Conservation (phyloP, 2,888 invertebrate species). For the Bibio marci region DNA sequence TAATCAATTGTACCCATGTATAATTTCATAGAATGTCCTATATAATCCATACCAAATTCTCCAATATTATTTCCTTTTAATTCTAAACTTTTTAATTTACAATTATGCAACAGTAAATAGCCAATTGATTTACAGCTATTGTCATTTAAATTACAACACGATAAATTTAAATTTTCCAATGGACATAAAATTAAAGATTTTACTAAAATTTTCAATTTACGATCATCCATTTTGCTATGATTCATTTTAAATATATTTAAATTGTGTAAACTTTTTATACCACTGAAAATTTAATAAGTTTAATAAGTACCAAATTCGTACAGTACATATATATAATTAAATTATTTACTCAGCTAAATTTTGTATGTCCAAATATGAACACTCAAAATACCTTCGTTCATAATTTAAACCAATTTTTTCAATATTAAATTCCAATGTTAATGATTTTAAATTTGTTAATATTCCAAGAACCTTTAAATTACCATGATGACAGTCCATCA, state of each 20-base stretch:
- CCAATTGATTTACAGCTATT: slow-evolving; percentile 5
- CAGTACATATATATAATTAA: background rate
- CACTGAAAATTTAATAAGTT: slow-evolving; percentile 3
- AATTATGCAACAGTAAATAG: slow-evolving; percentile 1
- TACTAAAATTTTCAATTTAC: slow-evolving; percentile 7
- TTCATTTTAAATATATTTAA: slow-evolving; percentile 4
- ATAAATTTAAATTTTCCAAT: slow-evolving; percentile 5
- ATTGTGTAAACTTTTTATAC: slow-evolving; percentile 1
- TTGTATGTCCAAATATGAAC: background rate
- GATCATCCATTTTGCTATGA: slow-evolving; percentile 5
- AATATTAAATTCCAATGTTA: slow-evolving; percentile 3
- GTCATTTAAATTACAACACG: slow-evolving; percentile 6
- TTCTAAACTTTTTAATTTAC: slow-evolving; percentile 3
- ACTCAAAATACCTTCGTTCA: slow-evolving; percentile 1
- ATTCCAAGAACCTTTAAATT: slow-evolving; percentile 2
- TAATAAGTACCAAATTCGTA: background rate
- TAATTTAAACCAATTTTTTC: slow-evolving; percentile 2
- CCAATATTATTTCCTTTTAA: slow-evolving; percentile 7
- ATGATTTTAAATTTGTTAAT: slow-evolving; percentile 3
- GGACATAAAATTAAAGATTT: slow-evolving; percentile 1
- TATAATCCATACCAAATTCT: background rate
- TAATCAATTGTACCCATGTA: background rate
- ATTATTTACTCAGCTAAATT: no score
- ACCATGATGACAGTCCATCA: slow-evolving; percentile 7
- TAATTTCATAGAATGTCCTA: background rate